Base-by-base conservation (phyloP, 2,113 vertebrate species). In the Bungarus multicinctus region DNA sequence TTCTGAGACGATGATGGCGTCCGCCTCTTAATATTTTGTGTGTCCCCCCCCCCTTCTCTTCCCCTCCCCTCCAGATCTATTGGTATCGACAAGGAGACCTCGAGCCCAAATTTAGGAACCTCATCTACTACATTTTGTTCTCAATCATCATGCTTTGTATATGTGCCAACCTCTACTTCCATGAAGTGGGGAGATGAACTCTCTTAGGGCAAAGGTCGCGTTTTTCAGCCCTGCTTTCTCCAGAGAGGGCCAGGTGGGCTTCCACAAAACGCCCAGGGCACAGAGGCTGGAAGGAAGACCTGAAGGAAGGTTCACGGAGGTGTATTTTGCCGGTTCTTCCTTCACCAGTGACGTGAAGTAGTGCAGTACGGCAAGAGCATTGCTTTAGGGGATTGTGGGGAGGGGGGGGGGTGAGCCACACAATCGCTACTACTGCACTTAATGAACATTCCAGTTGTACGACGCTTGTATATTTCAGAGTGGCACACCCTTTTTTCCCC, bases 111-210 rank as follows among this genome's bases (percentile, higher is more conserved):
- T 99, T 99, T 95, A 98, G 99, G 97, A 99, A 99, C 58, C 97
- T 99, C 91, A 99, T 99, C 97, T 99, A 99, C 98, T 99, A 98
- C 96, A 98, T 98, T 97, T 97, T 99, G 97, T 98, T 97, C 96
- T 99, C 98, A 95, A 98, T 99, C 60, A 96, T 98, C 97, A 98
- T 99, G 98, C 98, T 99, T 97, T 99, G 99, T 97, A 98, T 99
- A 96, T 99, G 99, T 99, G 99, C 99, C 96, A 99, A 99, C 98
- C 97, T 99, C 97, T 99, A 99, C 98, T 99, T 99, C 98, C 99
- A 99, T 91, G 98, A 99, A 85, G 98, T 99, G 97, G 98, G 97
- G 27, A 98, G 97, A 97, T 98, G 97, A 98, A 98, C 55, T 94
- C 94, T 93, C 90, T 57, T 0, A 12, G 85, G 93, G 89, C n/a